A percentile compares a stretch with the other conserved stretches of the same genome.
Conservation (phyloP, 1,140 invertebrate species). For the Cotesia glomerata region DNA sequence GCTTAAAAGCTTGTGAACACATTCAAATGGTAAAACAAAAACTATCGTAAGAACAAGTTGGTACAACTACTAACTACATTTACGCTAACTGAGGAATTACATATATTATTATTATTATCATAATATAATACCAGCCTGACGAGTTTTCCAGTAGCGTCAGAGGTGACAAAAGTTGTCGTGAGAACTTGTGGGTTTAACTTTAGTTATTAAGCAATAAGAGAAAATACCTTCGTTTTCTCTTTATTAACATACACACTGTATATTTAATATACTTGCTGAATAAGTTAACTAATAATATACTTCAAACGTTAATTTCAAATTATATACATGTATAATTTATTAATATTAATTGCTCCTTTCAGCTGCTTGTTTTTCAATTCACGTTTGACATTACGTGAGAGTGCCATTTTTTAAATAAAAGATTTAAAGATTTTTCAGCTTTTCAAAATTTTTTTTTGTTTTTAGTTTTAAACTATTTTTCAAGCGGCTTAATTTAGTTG, state of each 20-base stretch:
- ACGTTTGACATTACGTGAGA: too few species aligned
- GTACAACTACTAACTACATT: constrained; percentile 15
- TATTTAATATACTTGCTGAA: too few species aligned
- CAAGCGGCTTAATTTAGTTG: too few species aligned
- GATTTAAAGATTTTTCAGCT: too few species aligned
- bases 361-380: neutral
- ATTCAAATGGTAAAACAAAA: neutral
- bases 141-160: constrained; percentile 20
- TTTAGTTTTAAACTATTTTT: too few species aligned
- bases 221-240: too few species aligned
- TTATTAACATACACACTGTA: too few species aligned
- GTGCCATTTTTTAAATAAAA: neutral
- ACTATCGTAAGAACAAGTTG: constrained; percentile 14
- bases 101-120: too few species aligned
- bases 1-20: neutral
- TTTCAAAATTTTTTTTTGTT: too few species aligned
- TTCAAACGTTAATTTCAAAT: neutral
- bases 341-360: too few species aligned
- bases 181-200: constrained; percentile 9
- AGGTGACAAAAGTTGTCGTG: constrained; percentile 31
- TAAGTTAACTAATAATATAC: neutral
- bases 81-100: constrained; percentile 1
- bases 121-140: constrained; percentile 18
- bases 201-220: too few species aligned
- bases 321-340: neutral